Evolutionary conservation across 2,888 invertebrate species (phyloP), one percentile per base, ranked within the genome.

Genomic region (Leptarthrus brevirostris): DNA sequence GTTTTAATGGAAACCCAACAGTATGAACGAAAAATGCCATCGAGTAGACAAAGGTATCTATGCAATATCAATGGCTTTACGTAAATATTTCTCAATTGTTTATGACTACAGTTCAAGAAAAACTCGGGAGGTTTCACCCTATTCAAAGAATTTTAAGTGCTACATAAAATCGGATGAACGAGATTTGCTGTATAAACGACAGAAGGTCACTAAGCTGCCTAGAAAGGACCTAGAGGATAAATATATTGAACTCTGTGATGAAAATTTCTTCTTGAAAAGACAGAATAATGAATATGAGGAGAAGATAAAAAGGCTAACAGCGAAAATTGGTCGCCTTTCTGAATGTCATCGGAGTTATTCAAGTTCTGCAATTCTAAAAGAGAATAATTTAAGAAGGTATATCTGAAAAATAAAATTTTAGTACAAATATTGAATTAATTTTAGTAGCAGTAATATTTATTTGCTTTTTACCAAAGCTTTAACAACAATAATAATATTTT

Each of bases 171-270:
- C 76, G 6, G 76, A 77, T 49, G 74, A 77, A 73, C 70, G 71
- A 24, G 73, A 77, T 72, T 66, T 77, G 30, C 20, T 77, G 3
- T 73, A 77, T 18, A 77, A 77, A 56, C 69, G 78, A 2, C 76
- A 76, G 64, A 10, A 53, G 0, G 77, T 75, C 12, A 76, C 66
- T 16, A 78, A 77, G 69, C 52, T 79, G 12, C 69, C 75, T 30
- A 52, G 79, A 10, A 75, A 75, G 18, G 79, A 79, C 44, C 56
- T 79, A 3, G 78, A 79, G 52, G 77, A 79, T 54, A 77, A 76
- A 69, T 79, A 79, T 53, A 74, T 78, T 20, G 73, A 74, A 22
- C 20, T 78, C 10, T 76, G 77, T 36, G 79, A 79, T 74, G 78
- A 79, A 54, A 77, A 78, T 70, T 77, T 75, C 70, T 74, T 73